Percentiles rank a stretch among this genome's conserved stretches.
Conservation (phyloP, 1,140 invertebrate species). For the Aphaenogaster floridana region DNA sequence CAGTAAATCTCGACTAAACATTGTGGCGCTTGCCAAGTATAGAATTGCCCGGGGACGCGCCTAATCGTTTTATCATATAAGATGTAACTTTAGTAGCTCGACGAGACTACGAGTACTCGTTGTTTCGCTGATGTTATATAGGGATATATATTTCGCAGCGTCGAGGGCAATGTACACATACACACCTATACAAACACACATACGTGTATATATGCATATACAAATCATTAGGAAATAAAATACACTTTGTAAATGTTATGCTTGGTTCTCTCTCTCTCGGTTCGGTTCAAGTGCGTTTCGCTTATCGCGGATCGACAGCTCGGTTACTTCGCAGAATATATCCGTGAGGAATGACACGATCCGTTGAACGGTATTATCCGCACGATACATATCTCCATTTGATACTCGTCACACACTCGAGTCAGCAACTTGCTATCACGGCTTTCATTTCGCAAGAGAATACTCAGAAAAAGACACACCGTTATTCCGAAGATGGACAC, state of each 20-base stretch:
- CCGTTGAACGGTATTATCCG: slow-evolving; percentile 39
- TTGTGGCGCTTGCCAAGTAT: slow-evolving; percentile 32
- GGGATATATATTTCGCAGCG: not conserved
- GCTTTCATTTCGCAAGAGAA: slow-evolving; percentile 18
- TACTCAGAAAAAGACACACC: not conserved
- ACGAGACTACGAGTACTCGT: not conserved
- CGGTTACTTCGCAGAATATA: slow-evolving; percentile 48
- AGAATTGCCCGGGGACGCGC: slow-evolving; percentile 26
- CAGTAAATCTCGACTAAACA: slow-evolving; percentile 54
- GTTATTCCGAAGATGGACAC: not conserved
- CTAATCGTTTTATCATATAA: slow-evolving; percentile 10
- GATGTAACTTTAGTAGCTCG: slow-evolving; percentile 36
- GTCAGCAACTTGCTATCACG: not conserved
- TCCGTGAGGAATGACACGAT: slow-evolving; percentile 47
- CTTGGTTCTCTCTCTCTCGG: not conserved
- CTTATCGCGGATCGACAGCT: slow-evolving; percentile 51
- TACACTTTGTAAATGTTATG: slow-evolving; percentile 68
- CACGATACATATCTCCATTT: slow-evolving; percentile 69
- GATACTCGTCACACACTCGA: not conserved
- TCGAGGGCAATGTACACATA: not conserved
- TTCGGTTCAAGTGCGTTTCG: slow-evolving; percentile 26
- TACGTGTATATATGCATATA: slow-evolving; percentile 35
- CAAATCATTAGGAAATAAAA: slow-evolving; percentile 55
- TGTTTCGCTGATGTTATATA: slow-evolving; percentile 18
- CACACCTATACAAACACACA: not conserved